Conservation (phyloP, 2,888 invertebrate species). For the Nineta flava region DNA sequence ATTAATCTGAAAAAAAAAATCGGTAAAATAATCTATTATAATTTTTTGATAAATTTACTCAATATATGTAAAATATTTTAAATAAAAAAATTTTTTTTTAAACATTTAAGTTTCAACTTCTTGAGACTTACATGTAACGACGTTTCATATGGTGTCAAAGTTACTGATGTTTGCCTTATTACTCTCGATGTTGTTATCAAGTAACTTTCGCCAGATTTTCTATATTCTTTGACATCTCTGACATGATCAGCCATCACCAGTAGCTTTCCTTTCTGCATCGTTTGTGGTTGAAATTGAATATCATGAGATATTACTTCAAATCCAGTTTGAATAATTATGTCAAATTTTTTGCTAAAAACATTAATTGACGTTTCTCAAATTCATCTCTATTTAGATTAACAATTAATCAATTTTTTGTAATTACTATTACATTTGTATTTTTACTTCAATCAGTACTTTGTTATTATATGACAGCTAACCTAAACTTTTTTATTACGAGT, state of each 20-base stretch:
- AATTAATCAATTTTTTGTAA: no score
- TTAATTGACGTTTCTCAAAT: no score
- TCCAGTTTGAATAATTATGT: not conserved
- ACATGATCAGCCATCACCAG: not conserved
- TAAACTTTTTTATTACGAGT: no score
- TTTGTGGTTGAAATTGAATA: not conserved
- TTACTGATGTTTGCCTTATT: slow-evolving; percentile 10
- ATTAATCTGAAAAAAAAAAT: slow-evolving; percentile 8
- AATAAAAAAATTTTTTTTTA: no score
- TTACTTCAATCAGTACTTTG: no score
- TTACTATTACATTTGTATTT: no score
- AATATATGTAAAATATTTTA: not conserved
- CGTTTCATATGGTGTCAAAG: slow-evolving; percentile 8
- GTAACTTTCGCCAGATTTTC: not conserved
- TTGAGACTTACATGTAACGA: slow-evolving; percentile 7
- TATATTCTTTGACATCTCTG: not conserved
- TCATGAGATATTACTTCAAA: not conserved
- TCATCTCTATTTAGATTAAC: no score
- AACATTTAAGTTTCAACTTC: no score
- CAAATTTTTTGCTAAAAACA: not conserved
- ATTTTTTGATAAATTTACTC: not conserved
- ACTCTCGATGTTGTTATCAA: slow-evolving; percentile 8
- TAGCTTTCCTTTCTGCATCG: not conserved
- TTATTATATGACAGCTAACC: no score
- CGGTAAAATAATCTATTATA: not conserved